Conservation (phyloP, 2,797 vertebrate species). For the Graptemys geographica region DNA sequence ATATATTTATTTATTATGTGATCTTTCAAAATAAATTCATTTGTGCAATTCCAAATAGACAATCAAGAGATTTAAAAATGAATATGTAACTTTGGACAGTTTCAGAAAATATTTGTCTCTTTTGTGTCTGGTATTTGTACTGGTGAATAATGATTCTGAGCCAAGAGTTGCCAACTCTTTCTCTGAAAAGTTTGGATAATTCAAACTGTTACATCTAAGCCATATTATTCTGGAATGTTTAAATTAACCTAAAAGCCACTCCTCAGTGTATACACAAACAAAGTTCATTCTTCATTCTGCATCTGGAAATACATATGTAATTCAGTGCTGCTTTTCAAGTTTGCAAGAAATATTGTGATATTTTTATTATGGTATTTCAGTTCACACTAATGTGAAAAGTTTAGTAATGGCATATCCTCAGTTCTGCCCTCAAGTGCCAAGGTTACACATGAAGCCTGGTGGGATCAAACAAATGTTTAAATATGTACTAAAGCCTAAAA, state of each 20-base stretch:
- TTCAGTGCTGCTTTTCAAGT: conserved; percentile 59
- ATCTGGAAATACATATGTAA: conserved; percentile 61
- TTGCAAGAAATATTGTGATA: conserved; percentile 63
- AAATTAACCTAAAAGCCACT: conserved; percentile 52
- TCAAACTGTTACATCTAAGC: conserved; percentile 58
- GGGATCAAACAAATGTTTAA: conserved; percentile 74
- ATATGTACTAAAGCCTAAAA: conserved; percentile 77
- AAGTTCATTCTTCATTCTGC: conserved; percentile 56
- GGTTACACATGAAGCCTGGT: conserved; percentile 68
- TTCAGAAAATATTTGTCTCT: background rate
- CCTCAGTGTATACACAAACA: conserved; percentile 54
- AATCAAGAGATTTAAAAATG: background rate
- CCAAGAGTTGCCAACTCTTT: conserved; percentile 53
- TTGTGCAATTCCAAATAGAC: conserved; percentile 1
- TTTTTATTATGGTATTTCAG: conserved; percentile 73
- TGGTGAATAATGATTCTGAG: conserved; percentile 21
- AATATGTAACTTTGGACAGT: conserved; percentile 16
- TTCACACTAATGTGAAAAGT: conserved; percentile 69
- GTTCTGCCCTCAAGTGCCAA: conserved; percentile 69
- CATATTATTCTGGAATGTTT: conserved; percentile 64
- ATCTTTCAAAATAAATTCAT: conserved; percentile 19
- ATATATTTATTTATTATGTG: conserved; percentile 19
- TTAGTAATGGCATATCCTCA: conserved; percentile 70
- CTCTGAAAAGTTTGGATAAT: conserved; percentile 61
- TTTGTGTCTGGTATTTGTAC: background rate